These are phyloP conservation scores for Dynastes hyllus DNA, from an alignment of 2,888 invertebrate genomes.

Conservation along the genomic window DNA sequence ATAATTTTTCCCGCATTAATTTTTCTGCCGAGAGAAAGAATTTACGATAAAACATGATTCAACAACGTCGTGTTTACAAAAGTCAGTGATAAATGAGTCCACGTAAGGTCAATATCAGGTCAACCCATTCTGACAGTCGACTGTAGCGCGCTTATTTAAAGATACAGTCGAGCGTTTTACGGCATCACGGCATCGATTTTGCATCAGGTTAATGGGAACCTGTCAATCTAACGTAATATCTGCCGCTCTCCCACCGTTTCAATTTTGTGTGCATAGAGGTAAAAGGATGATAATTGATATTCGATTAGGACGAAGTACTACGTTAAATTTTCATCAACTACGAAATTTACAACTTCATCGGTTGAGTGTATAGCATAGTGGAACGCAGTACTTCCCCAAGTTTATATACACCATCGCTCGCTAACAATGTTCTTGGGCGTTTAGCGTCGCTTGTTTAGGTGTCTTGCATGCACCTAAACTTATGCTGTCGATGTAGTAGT, in stretches of 20 bases:
- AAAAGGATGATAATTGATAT: constrained; percentile 46
- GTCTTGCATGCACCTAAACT: constrained; percentile 22
- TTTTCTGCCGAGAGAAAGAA: not conserved
- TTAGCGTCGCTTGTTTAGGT: constrained; percentile 8
- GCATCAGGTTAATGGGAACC: constrained; percentile 43
- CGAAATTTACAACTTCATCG: constrained; percentile 36
- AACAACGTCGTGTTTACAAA: constrained; percentile 29
- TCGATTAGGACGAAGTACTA: constrained; percentile 34
- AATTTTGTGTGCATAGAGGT: constrained; percentile 40
- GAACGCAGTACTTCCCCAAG: constrained; percentile 22
- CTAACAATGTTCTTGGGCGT: constrained; percentile 27
- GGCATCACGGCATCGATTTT: constrained; percentile 36
- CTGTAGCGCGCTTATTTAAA: not conserved
- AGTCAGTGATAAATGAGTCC: constrained; percentile 43
- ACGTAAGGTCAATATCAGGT: constrained; percentile 46
- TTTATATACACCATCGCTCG: constrained; percentile 11
- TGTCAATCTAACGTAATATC: constrained; percentile 37
- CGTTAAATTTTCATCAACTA: constrained; percentile 45
- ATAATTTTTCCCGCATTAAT: constrained; percentile 16
- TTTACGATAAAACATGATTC: constrained; percentile 39
- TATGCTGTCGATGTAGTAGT: not conserved
- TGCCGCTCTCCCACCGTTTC: constrained; percentile 37
- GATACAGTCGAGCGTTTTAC: constrained; percentile 33
- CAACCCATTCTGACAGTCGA: constrained; percentile 21
- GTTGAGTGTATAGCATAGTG: constrained; percentile 5